phyloP scores from a whole-genome alignment of 2,113 vertebrate genomes.

The Halcyon malimbica region DNA sequence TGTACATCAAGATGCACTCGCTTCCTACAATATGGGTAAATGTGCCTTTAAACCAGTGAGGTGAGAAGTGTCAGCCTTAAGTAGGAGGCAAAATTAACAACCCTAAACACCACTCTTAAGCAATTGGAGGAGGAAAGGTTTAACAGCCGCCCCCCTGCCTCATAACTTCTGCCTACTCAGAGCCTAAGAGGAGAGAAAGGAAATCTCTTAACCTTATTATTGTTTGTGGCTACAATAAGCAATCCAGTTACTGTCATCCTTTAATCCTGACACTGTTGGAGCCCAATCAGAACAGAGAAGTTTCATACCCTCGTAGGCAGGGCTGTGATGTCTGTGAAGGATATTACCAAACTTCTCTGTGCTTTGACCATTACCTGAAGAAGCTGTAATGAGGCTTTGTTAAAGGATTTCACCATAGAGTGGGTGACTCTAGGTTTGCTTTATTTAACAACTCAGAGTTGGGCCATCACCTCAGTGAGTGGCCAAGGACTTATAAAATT shows the following conservation, averaged over 20 bases:
- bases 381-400: background rate
- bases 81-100: background rate
- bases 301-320: background rate
- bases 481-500: too few species aligned
- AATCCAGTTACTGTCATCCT: constrained; percentile 42
- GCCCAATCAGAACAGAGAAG: background rate
- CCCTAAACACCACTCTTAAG: background rate
- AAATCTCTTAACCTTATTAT: constrained; percentile 58
- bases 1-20: background rate
- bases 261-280: background rate
- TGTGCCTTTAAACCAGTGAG: background rate
- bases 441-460: too few species aligned
- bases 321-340: background rate
- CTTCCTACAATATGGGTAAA: background rate
- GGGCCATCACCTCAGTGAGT: too few species aligned
- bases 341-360: background rate
- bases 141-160: background rate
- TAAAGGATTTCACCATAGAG: too few species aligned
- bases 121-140: background rate
- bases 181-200: background rate
- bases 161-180: background rate
- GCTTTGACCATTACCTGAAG: background rate
- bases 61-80: background rate
- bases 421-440: too few species aligned
- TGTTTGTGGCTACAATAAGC: constrained; percentile 15